Evolutionary conservation across 2,888 invertebrate species (phyloP).

Genomic region (Tillus elongatus): DNA sequence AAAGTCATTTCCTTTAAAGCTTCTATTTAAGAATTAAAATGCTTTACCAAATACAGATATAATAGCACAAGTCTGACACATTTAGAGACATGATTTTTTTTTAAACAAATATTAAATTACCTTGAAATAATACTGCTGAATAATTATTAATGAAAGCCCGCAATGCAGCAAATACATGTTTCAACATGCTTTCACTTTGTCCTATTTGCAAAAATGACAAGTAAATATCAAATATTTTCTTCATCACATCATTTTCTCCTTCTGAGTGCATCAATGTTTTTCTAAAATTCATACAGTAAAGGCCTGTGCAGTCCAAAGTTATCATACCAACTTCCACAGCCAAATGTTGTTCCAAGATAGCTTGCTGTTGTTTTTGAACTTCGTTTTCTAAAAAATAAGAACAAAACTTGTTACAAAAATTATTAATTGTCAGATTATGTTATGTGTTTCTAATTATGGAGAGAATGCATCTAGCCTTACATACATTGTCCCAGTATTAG

Average conservation of each 20-base stretch:
- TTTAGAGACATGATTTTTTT: not conserved
- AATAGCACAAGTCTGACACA: too few relatives aligned
- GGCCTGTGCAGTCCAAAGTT: constrained; percentile 76
- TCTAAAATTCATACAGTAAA: constrained; percentile 71
- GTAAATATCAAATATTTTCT: constrained; percentile 76
- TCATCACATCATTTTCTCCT: constrained; percentile 68
- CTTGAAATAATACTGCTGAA: constrained; percentile 73
- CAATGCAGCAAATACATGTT: constrained; percentile 85
- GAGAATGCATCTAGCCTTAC: too few relatives aligned
- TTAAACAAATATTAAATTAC: too few relatives aligned
- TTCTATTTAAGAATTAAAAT: too few relatives aligned
- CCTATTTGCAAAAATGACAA: constrained; percentile 78
- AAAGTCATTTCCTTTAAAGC: too few relatives aligned
- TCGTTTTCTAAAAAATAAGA: constrained; percentile 47
- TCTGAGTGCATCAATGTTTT: constrained; percentile 47
- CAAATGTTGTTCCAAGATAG: constrained; percentile 68
- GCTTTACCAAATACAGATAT: too few relatives aligned
- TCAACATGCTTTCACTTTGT: constrained; percentile 82
- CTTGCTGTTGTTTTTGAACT: constrained; percentile 50
- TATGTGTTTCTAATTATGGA: too few relatives aligned
- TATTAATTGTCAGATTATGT: constrained; percentile 6
- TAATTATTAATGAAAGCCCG: constrained; percentile 88
- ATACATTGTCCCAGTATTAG: too few relatives aligned
- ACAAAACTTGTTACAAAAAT: too few relatives aligned
- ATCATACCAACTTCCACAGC: constrained; percentile 85